Evolutionary conservation across 2,797 vertebrate species (phyloP).

Genomic region (Anguilla pacifica): DNA sequence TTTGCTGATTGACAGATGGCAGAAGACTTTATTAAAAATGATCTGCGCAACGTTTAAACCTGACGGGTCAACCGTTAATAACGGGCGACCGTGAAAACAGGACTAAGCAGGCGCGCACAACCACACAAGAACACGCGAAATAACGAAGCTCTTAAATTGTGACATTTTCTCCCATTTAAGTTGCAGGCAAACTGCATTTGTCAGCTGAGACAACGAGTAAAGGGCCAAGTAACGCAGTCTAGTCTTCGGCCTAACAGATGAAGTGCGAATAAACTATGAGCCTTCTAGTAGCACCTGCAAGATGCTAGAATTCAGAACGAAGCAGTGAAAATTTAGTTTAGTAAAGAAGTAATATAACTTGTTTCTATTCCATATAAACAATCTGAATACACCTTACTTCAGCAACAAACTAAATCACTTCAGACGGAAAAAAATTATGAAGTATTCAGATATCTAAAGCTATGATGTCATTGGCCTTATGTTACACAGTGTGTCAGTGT

Average conservation of each 20-base stretch:
- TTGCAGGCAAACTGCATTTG: background rate
- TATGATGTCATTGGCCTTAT: too few species aligned
- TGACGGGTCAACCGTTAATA: background rate
- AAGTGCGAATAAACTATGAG: background rate
- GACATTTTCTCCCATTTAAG: background rate
- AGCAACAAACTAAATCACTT: background rate
- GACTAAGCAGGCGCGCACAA: background rate
- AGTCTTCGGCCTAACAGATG: background rate
- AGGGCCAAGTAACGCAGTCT: background rate
- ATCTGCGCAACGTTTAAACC: background rate
- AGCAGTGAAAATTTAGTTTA: background rate
- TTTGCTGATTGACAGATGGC: constrained; percentile 7
- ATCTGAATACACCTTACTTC: background rate
- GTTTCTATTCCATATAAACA: background rate
- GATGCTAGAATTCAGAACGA: background rate
- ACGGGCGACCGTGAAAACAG: background rate
- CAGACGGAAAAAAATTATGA: too few species aligned
- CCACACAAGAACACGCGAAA: background rate
- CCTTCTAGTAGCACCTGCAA: background rate
- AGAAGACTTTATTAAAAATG: background rate
- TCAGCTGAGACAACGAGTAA: background rate
- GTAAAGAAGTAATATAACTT: background rate
- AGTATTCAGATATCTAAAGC: too few species aligned
- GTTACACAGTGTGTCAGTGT: too few species aligned
- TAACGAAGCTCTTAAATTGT: background rate